phyloP scores from a whole-genome alignment of 2,888 invertebrate species.

The Metallyticus violacea region DNA sequence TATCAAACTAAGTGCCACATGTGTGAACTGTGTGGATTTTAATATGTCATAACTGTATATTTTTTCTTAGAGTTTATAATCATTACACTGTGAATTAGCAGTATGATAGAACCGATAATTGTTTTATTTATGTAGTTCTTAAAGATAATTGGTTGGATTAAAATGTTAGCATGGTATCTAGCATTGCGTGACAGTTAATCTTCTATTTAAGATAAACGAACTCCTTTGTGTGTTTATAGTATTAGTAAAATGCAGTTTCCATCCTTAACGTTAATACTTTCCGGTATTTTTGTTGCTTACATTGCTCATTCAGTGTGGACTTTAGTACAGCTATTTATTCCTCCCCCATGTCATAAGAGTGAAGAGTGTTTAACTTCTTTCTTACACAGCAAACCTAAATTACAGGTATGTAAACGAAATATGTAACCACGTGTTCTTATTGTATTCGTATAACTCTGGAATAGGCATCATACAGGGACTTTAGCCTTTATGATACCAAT shows the following conservation, averaged over 20 bases:
- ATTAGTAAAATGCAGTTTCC: slow-evolving; percentile 28
- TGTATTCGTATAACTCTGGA: too few species aligned
- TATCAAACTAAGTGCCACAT: not conserved
- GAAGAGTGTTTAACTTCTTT: slow-evolving; percentile 68
- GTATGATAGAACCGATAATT: not conserved
- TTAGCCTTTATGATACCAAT: too few species aligned
- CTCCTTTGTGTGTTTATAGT: not conserved
- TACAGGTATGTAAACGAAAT: slow-evolving; percentile 44
- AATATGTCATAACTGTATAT: not conserved
- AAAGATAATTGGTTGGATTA: too few species aligned
- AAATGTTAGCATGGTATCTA: not conserved
- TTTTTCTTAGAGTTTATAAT: too few species aligned
- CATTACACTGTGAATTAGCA: not conserved
- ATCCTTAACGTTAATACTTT: slow-evolving; percentile 44
- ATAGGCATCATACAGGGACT: too few species aligned
- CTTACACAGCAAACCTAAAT: slow-evolving; percentile 62
- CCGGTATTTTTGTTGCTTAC: slow-evolving; percentile 64
- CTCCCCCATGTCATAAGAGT: slow-evolving; percentile 63
- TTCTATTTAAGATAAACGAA: not conserved
- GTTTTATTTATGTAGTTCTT: not conserved
- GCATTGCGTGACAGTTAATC: not conserved
- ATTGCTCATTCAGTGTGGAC: slow-evolving; percentile 74
- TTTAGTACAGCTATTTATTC: slow-evolving; percentile 68
- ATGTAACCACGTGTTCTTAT: too few species aligned
- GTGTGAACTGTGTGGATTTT: not conserved